Evolutionary conservation across 2,797 vertebrate species (phyloP).

Genomic region (Alfaro cultratus): DNA sequence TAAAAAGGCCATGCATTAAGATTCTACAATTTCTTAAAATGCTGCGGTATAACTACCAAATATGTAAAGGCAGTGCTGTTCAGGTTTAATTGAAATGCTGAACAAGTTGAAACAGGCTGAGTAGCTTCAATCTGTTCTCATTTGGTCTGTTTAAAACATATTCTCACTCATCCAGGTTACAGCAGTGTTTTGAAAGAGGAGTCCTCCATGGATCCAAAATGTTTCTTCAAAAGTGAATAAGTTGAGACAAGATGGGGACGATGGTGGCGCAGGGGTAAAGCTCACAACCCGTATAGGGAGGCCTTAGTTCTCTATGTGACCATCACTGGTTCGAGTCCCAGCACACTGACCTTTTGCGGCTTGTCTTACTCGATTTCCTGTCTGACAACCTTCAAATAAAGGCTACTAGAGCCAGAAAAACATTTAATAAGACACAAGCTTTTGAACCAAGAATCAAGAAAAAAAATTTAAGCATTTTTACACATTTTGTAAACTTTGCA

Average conservation of each 20-base stretch:
- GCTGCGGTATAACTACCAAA: not conserved
- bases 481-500: not conserved
- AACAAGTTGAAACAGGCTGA: constrained; percentile 5
- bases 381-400: too few relatives aligned
- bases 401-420: too few relatives aligned
- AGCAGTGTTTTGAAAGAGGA: not conserved
- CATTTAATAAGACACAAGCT: not conserved
- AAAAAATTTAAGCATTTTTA: not conserved
- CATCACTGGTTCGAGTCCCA: too few relatives aligned
- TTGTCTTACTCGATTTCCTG: too few relatives aligned
- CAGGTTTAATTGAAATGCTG: not conserved
- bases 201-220: not conserved
- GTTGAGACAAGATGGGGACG: not conserved
- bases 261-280: too few relatives aligned
- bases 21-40: not conserved
- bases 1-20: not conserved
- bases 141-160: not conserved
- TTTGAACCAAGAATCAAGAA: not conserved
- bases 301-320: too few relatives aligned
- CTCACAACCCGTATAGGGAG: too few relatives aligned
- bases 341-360: too few relatives aligned
- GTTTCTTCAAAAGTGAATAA: not conserved
- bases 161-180: not conserved
- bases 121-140: not conserved
- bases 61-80: not conserved